Conservation (phyloP, 2,888 invertebrate genomes). For the Bellardia pandia region DNA sequence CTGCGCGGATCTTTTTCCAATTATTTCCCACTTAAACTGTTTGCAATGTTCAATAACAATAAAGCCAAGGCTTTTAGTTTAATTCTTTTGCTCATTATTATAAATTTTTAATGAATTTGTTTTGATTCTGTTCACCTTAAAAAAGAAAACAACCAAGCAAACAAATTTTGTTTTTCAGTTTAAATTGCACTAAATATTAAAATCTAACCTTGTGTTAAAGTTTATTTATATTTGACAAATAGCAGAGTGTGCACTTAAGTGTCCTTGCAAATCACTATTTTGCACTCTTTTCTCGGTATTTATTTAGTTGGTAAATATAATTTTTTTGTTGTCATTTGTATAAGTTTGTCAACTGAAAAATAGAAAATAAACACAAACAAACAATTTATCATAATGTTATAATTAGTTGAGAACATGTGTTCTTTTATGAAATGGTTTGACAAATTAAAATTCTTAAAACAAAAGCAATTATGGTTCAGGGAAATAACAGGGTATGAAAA, state of each 20-base stretch:
- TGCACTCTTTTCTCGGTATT: conserved; percentile 11
- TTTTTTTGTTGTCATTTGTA: not conserved
- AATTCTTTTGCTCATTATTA: not conserved
- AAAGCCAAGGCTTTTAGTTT: not conserved
- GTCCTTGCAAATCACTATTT: conserved; percentile 49
- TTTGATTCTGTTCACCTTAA: not conserved
- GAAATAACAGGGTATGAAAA: not conserved
- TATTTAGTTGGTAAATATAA: conserved; percentile 1
- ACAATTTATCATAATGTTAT: conserved; percentile 55
- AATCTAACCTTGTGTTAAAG: conserved; percentile 46
- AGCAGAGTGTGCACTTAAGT: conserved; percentile 31
- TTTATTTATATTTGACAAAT: conserved; percentile 47
- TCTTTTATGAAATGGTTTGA: conserved; percentile 1
- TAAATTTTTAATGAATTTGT: conserved; percentile 9
- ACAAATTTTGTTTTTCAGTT: not conserved
- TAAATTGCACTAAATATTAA: conserved; percentile 17
- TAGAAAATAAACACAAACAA: not conserved
- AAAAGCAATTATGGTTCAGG: not conserved
- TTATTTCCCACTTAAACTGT: not conserved
- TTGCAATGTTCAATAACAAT: not conserved
- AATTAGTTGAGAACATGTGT: conserved; percentile 65
- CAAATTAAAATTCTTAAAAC: not conserved
- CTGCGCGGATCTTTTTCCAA: not conserved
- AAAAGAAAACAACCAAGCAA: conserved; percentile 2
- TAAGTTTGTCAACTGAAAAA: not conserved